These are phyloP conservation scores for Lycocorax pyrrhopterus DNA, from an alignment of 2,113 vertebrate species.

Conservation along the genomic window DNA sequence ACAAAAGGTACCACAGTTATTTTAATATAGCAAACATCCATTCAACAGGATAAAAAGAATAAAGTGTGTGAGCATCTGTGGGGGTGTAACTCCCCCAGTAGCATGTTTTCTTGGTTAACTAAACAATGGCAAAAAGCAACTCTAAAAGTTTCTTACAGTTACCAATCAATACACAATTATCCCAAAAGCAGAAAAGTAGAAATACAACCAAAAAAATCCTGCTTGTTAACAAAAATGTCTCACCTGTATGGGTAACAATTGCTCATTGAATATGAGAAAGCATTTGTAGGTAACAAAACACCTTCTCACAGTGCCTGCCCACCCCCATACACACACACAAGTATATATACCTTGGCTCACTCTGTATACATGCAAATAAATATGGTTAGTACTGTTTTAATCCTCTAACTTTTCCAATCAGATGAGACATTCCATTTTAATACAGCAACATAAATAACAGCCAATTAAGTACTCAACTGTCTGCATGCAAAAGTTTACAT, in stretches of 20 bases:
- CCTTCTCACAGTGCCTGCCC: background rate
- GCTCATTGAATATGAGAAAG: background rate
- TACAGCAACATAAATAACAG: background rate
- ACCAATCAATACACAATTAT: background rate
- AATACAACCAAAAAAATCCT: background rate
- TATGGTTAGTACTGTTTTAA: background rate
- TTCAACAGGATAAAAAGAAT: background rate
- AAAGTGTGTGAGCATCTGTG: background rate
- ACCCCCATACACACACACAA: rapidly evolving
- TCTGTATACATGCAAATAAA: background rate
- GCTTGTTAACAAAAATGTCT: background rate
- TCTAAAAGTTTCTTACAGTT: background rate
- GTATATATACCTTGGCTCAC: background rate
- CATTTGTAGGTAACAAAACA: background rate
- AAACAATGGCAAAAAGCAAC: background rate
- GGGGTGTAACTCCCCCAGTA: background rate
- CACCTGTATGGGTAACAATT: background rate
- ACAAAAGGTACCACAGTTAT: background rate
- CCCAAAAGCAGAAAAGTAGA: background rate
- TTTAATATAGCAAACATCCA: background rate
- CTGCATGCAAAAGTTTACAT: background rate
- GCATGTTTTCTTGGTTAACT: background rate
- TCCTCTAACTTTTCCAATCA: background rate
- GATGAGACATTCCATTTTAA: background rate
- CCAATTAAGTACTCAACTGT: background rate